Conservation (phyloP, 2,888 invertebrate genomes). For the Melinaea marsaeus region DNA sequence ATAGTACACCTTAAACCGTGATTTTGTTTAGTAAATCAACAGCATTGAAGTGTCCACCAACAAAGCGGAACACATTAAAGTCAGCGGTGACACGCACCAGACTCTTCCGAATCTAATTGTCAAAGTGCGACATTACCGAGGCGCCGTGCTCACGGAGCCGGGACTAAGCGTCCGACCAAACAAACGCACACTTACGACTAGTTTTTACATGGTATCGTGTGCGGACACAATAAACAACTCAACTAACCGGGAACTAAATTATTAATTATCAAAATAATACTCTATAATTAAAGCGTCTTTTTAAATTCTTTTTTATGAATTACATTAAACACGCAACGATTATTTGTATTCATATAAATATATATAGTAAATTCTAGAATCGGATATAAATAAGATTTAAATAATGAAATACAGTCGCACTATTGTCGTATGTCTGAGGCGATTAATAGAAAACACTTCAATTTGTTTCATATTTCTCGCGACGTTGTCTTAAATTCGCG, state of each 20-base stretch:
- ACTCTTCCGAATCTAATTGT: conserved; percentile 72
- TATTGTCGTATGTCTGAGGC: neutral
- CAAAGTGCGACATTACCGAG: conserved; percentile 46
- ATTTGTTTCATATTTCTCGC: conserved; percentile 48
- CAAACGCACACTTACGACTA: neutral
- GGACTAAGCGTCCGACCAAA: conserved; percentile 16
- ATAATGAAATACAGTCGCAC: neutral
- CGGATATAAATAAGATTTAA: no score
- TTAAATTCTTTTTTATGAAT: no score
- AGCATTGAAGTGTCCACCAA: conserved; percentile 12
- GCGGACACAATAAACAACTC: no score
- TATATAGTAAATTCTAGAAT: no score
- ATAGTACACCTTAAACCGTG: no score
- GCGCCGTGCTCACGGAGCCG: conserved; percentile 18
- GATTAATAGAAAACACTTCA: conserved; percentile 36
- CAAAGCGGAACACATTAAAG: conserved; percentile 45
- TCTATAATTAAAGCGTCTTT: no score
- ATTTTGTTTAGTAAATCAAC: conserved; percentile 7
- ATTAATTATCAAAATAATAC: no score
- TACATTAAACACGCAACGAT: no score
- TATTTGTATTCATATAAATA: no score
- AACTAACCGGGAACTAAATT: no score
- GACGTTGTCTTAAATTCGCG: conserved; percentile 45
- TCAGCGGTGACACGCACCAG: conserved; percentile 48
- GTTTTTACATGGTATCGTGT: no score